phyloP scores from a whole-genome alignment of 2,113 vertebrate genomes.

The Zosterops borbonicus region DNA sequence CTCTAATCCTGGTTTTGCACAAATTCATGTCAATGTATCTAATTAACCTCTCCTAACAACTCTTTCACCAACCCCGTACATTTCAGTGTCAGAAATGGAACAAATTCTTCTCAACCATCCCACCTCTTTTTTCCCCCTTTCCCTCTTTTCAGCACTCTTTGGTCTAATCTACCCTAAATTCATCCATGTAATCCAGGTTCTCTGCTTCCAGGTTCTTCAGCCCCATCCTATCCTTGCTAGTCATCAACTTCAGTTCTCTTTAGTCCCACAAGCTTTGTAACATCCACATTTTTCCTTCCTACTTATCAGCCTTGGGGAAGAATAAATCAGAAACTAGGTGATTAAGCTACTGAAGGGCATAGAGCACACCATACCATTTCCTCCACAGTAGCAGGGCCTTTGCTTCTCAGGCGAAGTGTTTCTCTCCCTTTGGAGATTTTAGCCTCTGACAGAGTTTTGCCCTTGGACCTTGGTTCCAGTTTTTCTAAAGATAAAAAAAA shows the following conservation, averaged over 20 bases:
- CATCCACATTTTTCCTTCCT: not conserved
- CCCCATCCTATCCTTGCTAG: not conserved
- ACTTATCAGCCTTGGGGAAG: not conserved
- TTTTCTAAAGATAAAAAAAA: slow-evolving; percentile 79
- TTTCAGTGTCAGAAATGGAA: not conserved
- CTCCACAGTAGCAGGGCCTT: slow-evolving; percentile 90
- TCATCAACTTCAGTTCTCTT: not conserved
- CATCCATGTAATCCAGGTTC: not conserved
- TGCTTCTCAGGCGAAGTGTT: slow-evolving; percentile 88
- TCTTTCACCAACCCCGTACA: not conserved
- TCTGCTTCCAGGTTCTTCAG: not conserved
- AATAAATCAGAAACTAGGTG: not conserved
- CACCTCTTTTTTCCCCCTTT: rapidly evolving
- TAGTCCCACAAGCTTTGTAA: not conserved
- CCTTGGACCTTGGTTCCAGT: slow-evolving; percentile 86
- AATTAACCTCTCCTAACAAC: not conserved
- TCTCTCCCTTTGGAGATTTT: slow-evolving; percentile 82
- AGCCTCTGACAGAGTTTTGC: slow-evolving; percentile 71
- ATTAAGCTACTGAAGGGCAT: not conserved
- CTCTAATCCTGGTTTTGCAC: not conserved
- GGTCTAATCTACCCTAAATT: not conserved
- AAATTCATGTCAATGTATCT: not conserved
- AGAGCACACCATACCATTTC: slow-evolving; percentile 84
- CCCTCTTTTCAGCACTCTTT: not conserved
- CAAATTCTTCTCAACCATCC: not conserved